phyloP scores from a whole-genome alignment of 2,888 invertebrate species.

The Tetanocera ferruginea region DNA sequence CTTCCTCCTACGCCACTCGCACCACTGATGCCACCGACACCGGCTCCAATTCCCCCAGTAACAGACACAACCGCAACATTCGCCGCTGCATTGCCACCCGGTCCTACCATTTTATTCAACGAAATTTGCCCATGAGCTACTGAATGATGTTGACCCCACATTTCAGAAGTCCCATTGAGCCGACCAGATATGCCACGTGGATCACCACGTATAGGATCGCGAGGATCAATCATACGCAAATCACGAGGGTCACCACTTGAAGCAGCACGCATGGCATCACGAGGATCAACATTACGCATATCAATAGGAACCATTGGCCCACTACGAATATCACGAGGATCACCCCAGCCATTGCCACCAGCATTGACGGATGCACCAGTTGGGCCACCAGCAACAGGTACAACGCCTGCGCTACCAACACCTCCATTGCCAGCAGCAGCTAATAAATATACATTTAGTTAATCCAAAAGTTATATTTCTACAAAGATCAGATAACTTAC shows the following conservation, averaged over 20 bases:
- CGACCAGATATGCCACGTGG: constrained; percentile 86
- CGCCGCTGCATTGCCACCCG: constrained; percentile 61
- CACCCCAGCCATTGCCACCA: constrained; percentile 73
- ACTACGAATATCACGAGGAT: constrained; percentile 74
- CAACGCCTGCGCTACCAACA: constrained; percentile 46
- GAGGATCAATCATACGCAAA: constrained; percentile 71
- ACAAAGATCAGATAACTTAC: constrained; percentile 50
- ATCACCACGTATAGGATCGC: constrained; percentile 76
- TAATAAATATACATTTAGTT: constrained; percentile 25
- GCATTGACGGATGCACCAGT: constrained; percentile 53
- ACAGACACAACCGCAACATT: constrained; percentile 66
- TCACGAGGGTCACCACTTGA: constrained; percentile 67
- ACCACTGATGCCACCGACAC: constrained; percentile 74
- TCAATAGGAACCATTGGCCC: constrained; percentile 70
- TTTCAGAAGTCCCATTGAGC: constrained; percentile 83
- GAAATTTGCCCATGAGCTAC: constrained; percentile 66
- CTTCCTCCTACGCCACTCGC: constrained; percentile 51
- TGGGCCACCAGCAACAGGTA: constrained; percentile 48
- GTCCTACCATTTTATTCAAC: constrained; percentile 73
- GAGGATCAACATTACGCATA: constrained; percentile 72
- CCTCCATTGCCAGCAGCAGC: constrained; percentile 50
- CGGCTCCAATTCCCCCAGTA: constrained; percentile 47
- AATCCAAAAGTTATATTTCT: neutral
- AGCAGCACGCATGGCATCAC: constrained; percentile 68
- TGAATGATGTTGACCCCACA: constrained; percentile 81